Evolutionary conservation across 2,113 vertebrate genomes (phyloP), one percentile per base, ranked within the genome.

Genomic region (Clupea harengus): DNA sequence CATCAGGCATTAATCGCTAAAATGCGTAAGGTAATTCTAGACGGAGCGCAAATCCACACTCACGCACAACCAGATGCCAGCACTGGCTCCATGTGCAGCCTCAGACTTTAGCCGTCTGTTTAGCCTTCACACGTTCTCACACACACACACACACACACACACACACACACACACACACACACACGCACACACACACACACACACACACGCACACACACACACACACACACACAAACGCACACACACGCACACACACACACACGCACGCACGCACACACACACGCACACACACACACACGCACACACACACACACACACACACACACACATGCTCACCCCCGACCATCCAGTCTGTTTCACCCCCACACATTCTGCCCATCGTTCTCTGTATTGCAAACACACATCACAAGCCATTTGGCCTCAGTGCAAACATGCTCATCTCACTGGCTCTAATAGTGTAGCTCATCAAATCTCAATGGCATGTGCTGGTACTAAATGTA

Each of bases 161-260:
- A 50, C 32, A 85, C 75, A 81, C 49, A 44, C 25, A 85, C 18
- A 54, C 15, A 81, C 47, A 85, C 60, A 49, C 25, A 75, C 25
- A 85, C 72, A 85, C 72, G 45, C 25, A 81, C 17, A 52, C 8
- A n/a, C n/a, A n/a, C n/a, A n/a, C n/a, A n/a, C n/a, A n/a, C n/a
- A n/a, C n/a, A 78, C 45, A 80, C 57, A 46, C 2, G 39, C 39
- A 2, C 39, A 39, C 39, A 39, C 39, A 39, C 39, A 39, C 39
- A 39, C 39, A 39, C 39, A 39, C 39, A 39, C 39, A 39, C 39
- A 39, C 39, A 39, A 1, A 39, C 39, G 2, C 39, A 39, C 39
- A 39, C 45, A 84, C 67, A 39, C 57, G 83, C 81, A 87, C 6
- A 13, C 22, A 25, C 3, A 67, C n/a, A n/a, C 72, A 39, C 72